These are phyloP conservation scores for Pseudomyrmex concolor DNA, from an alignment of 1,140 invertebrate species.

Conservation along the genomic window DNA sequence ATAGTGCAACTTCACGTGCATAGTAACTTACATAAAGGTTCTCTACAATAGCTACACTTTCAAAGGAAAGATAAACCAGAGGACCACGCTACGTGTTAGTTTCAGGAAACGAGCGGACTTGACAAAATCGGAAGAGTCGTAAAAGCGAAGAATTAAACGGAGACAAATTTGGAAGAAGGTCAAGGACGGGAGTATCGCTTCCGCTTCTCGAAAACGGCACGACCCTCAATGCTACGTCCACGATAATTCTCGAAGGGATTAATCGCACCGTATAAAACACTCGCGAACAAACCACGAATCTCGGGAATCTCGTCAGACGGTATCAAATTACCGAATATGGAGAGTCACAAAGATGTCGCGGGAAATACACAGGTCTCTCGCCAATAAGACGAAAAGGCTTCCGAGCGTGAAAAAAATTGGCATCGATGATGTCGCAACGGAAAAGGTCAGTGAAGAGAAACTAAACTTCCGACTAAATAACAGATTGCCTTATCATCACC, in stretches of 20 bases:
- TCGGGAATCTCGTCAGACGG: conserved; percentile 13
- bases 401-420: too few species aligned
- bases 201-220: background rate
- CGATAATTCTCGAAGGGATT: conserved; percentile 18
- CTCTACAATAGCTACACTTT: conserved; percentile 3
- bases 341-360: conserved; percentile 8
- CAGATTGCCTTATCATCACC: background rate
- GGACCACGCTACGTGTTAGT: background rate
- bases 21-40: background rate
- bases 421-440: too few species aligned
- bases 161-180: conserved; percentile 4
- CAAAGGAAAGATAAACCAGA: conserved; percentile 15
- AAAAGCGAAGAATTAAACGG: background rate
- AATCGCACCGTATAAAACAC: background rate
- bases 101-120: conserved; percentile 36
- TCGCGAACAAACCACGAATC: background rate
- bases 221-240: background rate
- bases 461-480: conserved; percentile 3
- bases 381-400: background rate
- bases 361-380: background rate
- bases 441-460: conserved; percentile 49
- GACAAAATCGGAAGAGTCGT: background rate
- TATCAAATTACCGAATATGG: background rate
- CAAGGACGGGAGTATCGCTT: conserved; percentile 42
- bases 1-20: background rate